Conservation (phyloP, 1,140 invertebrate species). For the Armadillidium nasatum region DNA sequence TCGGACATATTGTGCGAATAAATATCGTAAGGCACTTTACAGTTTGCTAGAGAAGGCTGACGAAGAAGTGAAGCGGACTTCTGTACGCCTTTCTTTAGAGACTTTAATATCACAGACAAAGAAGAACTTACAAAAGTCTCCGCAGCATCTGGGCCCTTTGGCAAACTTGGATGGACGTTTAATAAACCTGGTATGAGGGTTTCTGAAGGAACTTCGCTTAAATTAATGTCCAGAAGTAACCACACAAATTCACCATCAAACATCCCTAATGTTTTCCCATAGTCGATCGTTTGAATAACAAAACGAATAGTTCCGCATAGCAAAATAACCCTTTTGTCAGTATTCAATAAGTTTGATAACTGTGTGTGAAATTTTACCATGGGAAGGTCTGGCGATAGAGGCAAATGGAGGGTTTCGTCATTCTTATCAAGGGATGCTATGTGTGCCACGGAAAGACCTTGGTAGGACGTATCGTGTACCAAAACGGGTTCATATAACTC, state of each 20-base stretch:
- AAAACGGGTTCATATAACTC: background rate
- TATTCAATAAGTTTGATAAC: background rate
- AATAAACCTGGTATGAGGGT: background rate
- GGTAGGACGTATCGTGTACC: background rate
- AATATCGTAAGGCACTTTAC: background rate
- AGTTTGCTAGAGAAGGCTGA: background rate
- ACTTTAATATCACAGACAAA: background rate
- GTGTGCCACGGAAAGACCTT: background rate
- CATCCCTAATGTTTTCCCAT: background rate
- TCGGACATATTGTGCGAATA: constrained; percentile 4
- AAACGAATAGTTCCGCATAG: background rate
- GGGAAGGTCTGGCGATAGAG: background rate
- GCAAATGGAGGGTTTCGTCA: background rate
- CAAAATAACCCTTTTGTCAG: background rate
- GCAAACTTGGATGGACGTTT: background rate
- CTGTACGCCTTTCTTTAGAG: background rate
- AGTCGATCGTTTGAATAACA: background rate
- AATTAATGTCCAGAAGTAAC: background rate
- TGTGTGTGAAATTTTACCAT: background rate
- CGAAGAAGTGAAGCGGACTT: background rate
- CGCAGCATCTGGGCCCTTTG: background rate
- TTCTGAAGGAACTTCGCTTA: background rate
- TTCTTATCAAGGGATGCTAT: background rate
- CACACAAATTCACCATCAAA: background rate
- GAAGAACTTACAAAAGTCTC: background rate